Evolutionary conservation across 2,888 invertebrate species (phyloP).

Genomic region (Nudaria mundana): DNA sequence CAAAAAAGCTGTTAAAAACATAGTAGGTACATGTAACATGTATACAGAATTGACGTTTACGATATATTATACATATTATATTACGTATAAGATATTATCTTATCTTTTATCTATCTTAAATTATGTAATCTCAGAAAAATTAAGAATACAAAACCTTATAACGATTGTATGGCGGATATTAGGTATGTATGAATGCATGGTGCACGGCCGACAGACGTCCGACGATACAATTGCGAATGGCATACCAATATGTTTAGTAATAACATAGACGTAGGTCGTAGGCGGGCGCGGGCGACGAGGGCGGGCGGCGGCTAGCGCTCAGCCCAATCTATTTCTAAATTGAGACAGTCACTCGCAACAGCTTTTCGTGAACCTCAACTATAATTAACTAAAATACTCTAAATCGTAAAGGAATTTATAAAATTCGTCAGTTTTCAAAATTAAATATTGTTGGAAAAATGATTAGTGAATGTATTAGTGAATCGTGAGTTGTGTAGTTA

Average conservation of each 20-base stretch:
- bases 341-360: constrained; percentile 76
- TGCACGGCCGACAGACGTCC: too few species aligned
- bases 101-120: too few species aligned
- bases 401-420: constrained; percentile 36
- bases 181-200: not conserved
- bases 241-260: constrained; percentile 31
- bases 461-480: constrained; percentile 15
- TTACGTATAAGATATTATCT: too few species aligned
- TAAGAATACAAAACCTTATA: too few species aligned
- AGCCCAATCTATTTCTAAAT: constrained; percentile 80
- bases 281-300: constrained; percentile 34
- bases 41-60: not conserved
- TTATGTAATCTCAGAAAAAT: too few species aligned
- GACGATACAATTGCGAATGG: constrained; percentile 18
- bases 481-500: constrained; percentile 21
- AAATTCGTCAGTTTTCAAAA: constrained; percentile 12
- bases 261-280: constrained; percentile 25
- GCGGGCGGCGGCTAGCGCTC: constrained; percentile 48
- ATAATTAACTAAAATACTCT: constrained; percentile 53
- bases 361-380: constrained; percentile 74
- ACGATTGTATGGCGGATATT: too few species aligned
- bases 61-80: not conserved
- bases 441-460: constrained; percentile 10
- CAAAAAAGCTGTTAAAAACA: not conserved
- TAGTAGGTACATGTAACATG: too few species aligned